phyloP scores from a whole-genome alignment of 2,797 vertebrate species.

The Phaenicophaeus curvirostris region DNA sequence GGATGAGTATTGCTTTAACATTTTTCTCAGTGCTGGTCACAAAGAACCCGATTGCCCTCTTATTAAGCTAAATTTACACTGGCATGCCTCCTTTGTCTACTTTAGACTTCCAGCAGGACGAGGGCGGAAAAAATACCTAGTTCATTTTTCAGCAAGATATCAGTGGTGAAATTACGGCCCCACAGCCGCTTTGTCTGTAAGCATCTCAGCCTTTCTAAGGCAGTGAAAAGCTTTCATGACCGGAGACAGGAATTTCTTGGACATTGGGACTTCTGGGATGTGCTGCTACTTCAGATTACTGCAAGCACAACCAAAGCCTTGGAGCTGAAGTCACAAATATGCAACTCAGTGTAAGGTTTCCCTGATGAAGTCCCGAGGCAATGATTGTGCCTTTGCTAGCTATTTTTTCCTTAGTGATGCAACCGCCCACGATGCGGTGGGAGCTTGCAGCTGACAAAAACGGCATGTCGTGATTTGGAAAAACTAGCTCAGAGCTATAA shows the following conservation, averaged over 20 bases:
- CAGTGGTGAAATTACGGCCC: background rate
- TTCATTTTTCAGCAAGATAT: background rate
- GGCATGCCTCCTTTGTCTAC: background rate
- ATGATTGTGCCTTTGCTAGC: background rate
- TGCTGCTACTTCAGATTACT: background rate
- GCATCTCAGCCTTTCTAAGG: background rate
- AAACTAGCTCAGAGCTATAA: background rate
- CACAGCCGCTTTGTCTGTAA: background rate
- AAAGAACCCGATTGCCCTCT: background rate
- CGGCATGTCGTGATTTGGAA: background rate
- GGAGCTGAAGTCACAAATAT: background rate
- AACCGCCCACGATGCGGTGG: constrained; percentile 9
- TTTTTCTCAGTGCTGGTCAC: background rate
- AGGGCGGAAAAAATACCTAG: background rate
- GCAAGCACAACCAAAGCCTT: background rate
- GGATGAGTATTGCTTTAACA: background rate
- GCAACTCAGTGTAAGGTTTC: constrained; percentile 11
- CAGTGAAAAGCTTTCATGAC: background rate
- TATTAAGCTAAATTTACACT: constrained; percentile 8
- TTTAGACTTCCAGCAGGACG: background rate
- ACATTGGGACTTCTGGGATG: background rate
- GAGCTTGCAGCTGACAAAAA: constrained; percentile 26
- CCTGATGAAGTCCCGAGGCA: background rate
- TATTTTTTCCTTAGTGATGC: constrained; percentile 36
- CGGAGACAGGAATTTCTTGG: background rate